Base-by-base conservation (phyloP, 2,113 vertebrate genomes). In the Macquaria ambigua region DNA sequence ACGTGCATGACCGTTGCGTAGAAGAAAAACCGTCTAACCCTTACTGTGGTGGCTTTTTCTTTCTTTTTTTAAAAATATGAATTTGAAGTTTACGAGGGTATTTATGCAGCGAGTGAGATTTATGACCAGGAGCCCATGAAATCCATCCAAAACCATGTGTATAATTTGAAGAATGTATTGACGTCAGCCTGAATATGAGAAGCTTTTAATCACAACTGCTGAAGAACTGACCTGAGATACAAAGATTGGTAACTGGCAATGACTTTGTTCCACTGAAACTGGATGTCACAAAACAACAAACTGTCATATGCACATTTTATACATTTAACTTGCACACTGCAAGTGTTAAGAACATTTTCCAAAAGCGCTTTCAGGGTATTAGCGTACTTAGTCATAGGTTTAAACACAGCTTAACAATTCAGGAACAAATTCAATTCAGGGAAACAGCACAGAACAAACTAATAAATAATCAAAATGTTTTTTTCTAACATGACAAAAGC, bases 111-210 rank as follows among this genome's bases (percentile, higher is more conserved):
- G 48, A 83, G 62, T 18, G 66, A 91, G 83, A 93, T 91, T 93
- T 91, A 94, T 80, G 88, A 90, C 62, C 41, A 41, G 46, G 81
- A 86, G 72, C 61, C 61, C 39, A 63, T 83, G 70, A 90, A 89
- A 86, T 84, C 69, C 52, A 55, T 86, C 85, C 87, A 88, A 90
- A 93, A 86, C 86, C 77, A 85, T 84, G 83, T 82, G 87, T 91
- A 83, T 93, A 86, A 90, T 89, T 91, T 92, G 25, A 90, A 89
- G 79, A 90, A 87, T 89, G 89, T 53, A 69, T 80, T 89, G 89
- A 92, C 83, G 85, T 91, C 87, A 92, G 67, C 23, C 53, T 58
- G 66, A 89, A 77, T 82, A 82, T 28, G 63, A 90, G 74, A 82
- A 58, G 82, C 71, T 86, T 93, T 93, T 81, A 88, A 88, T 92